Percentiles rank a stretch among this genome's conserved stretches.
These are phyloP conservation scores for Drosophila colorata DNA, from an alignment of 2,888 invertebrate species.

Conservation along the genomic window DNA sequence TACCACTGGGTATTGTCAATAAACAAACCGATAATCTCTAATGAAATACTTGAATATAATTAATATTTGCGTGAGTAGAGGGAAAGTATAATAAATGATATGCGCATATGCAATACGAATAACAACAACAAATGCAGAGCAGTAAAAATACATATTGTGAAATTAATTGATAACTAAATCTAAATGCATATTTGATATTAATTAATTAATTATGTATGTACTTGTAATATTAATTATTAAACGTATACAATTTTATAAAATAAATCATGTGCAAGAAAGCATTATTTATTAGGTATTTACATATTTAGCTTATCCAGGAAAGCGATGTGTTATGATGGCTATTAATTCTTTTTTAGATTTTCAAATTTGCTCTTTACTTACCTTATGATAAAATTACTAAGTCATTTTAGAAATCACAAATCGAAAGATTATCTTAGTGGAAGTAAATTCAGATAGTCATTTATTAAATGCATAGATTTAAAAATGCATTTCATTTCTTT, in stretches of 20 bases:
- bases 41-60: conserved; percentile 36
- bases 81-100: conserved; percentile 36
- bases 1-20: conserved; percentile 60
- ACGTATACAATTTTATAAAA: conserved; percentile 84
- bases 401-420: too few species aligned
- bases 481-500: conserved; percentile 41
- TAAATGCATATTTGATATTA: conserved; percentile 83
- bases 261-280: conserved; percentile 72
- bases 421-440: neutral
- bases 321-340: too few species aligned
- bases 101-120: conserved; percentile 48
- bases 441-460: conserved; percentile 32
- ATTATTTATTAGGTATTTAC: conserved; percentile 23
- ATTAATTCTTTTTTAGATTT: too few species aligned
- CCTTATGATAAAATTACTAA: too few species aligned
- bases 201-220: conserved; percentile 73
- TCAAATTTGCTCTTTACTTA: too few species aligned
- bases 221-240: conserved; percentile 83
- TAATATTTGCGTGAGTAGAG: conserved; percentile 37
- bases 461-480: conserved; percentile 54
- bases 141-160: conserved; percentile 73
- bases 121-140: conserved; percentile 49
- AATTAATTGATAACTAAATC: conserved; percentile 72
- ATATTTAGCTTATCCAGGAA: neutral
- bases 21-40: conserved; percentile 47